Evolutionary conservation across 2,113 vertebrate species (phyloP).

Genomic region (Grammomys surdaster): DNA sequence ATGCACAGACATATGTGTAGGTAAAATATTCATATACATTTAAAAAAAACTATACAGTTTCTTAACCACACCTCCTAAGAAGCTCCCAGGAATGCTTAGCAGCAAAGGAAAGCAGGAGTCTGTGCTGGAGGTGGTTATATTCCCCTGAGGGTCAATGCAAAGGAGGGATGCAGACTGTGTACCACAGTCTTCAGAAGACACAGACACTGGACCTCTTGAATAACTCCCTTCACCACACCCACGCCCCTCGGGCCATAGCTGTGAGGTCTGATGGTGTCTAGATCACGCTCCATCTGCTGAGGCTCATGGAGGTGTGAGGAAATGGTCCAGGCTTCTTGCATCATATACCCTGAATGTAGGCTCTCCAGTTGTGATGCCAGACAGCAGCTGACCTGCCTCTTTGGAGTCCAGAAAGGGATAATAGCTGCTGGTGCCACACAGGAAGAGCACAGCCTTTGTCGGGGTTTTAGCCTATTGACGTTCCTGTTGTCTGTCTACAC

Average conservation of each 20-base stretch:
- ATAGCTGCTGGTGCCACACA: background rate
- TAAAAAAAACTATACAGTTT: background rate
- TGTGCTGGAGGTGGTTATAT: too few species aligned
- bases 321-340: background rate
- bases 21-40: background rate
- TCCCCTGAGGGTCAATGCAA: background rate
- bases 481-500: background rate
- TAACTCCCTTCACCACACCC: background rate
- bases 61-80: background rate
- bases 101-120: background rate
- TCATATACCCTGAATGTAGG: background rate
- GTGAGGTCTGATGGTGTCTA: background rate
- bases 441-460: background rate
- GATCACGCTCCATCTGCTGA: background rate
- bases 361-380: background rate
- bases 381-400: background rate
- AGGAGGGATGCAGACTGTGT: too few species aligned
- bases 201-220: background rate
- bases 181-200: too few species aligned
- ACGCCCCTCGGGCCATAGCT: too few species aligned
- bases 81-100: background rate
- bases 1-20: background rate
- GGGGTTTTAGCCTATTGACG: background rate
- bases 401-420: too few species aligned
- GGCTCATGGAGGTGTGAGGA: background rate